phyloP scores from a whole-genome alignment of 2,888 invertebrate genomes.

The Plebejus anna region DNA sequence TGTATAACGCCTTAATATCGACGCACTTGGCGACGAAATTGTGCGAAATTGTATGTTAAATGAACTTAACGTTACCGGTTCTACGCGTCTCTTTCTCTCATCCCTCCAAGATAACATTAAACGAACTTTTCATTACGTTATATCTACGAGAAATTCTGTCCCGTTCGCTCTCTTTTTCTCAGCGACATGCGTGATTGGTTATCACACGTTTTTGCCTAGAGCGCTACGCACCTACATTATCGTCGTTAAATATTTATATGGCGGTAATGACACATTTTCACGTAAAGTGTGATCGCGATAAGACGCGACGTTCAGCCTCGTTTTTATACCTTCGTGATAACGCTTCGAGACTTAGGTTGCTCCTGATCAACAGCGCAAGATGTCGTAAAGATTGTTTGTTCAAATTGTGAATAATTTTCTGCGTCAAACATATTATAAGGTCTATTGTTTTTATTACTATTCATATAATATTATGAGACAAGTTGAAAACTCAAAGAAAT shows the following conservation, averaged over 20 bases:
- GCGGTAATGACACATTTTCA: slow-evolving; percentile 33
- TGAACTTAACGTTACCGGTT: background rate
- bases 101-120: background rate
- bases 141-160: background rate
- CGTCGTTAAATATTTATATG: slow-evolving; percentile 17
- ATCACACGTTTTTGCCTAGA: background rate
- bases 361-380: slow-evolving; percentile 55
- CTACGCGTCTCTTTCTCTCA: background rate
- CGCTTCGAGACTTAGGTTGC: slow-evolving; percentile 55
- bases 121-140: background rate
- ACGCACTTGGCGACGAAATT: background rate
- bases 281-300: slow-evolving; percentile 47
- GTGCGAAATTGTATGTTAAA: background rate
- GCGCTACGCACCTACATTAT: background rate
- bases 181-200: background rate
- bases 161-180: background rate
- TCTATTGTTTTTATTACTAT: too few species aligned
- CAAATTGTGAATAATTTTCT: background rate
- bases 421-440: background rate
- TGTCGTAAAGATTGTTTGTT: slow-evolving; percentile 49
- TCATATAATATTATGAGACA: too few species aligned
- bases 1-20: slow-evolving; percentile 36
- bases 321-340: slow-evolving; percentile 70
- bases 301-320: slow-evolving; percentile 56
- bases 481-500: too few species aligned